Evolutionary conservation across 2,113 vertebrate genomes (phyloP).

Genomic region (Nycticryphes semicollaris): DNA sequence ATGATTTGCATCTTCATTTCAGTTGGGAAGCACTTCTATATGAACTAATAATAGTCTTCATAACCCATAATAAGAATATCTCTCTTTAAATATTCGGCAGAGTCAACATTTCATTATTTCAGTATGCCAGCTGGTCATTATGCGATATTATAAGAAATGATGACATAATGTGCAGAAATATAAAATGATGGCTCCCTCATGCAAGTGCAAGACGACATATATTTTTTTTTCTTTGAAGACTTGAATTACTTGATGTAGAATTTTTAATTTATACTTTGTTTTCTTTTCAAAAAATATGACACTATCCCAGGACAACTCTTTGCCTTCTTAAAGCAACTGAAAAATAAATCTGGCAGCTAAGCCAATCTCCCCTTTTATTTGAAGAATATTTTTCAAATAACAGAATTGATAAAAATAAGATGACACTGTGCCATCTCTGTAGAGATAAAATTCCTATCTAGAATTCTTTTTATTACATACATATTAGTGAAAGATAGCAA

Average conservation of each 20-base stretch:
- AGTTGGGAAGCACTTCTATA: not conserved
- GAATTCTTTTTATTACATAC: not conserved
- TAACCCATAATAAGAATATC: not conserved
- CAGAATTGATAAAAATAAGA: not conserved
- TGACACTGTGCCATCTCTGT: not conserved
- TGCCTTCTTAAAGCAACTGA: not conserved
- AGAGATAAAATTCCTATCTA: not conserved
- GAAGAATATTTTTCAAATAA: not conserved
- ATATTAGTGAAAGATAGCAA: not conserved
- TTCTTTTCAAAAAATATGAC: not conserved
- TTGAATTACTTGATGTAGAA: not conserved
- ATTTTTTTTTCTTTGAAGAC: not conserved
- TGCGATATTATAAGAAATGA: slow-evolving; percentile 35
- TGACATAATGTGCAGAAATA: slow-evolving; percentile 3
- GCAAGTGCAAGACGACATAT: not conserved
- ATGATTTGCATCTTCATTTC: not conserved
- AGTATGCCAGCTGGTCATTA: slow-evolving; percentile 43
- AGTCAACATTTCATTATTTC: slow-evolving; percentile 55
- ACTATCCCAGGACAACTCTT: not conserved
- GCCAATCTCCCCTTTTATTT: not conserved
- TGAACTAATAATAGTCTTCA: slow-evolving; percentile 6
- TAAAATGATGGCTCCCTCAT: slow-evolving; percentile 2
- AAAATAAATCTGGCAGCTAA: not conserved
- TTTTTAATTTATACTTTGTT: not conserved
- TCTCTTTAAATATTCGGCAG: slow-evolving; percentile 38